Base-by-base conservation (phyloP, 2,113 vertebrate species). In the Nothocercus julius region DNA sequence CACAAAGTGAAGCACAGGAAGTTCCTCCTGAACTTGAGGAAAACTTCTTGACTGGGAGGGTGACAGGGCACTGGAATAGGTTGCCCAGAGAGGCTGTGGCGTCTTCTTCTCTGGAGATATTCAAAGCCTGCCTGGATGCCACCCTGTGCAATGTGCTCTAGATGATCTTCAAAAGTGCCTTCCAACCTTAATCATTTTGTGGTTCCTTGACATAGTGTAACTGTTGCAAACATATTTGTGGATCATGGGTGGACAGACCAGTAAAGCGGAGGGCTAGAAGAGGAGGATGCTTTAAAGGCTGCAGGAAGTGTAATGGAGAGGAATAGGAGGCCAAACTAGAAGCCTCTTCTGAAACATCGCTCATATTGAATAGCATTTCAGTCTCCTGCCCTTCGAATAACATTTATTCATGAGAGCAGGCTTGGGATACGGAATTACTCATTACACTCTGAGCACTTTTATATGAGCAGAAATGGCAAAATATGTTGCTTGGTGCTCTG, bases 381-480 rank as follows among this genome's bases (percentile, higher is more conserved):
- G 13, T 21, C 38, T 81, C 47, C 2, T 62, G 32, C 8, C 51
- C 45, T 38, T 76, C 14, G 36, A 36, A 21, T 7, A 44, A 17
- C 68, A 16, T 58, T 83, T 40, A 30, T 36, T 68, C 20, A 63
- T 51, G 27, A 49, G 36, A 51, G 25, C 36, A 40, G 5, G 28
- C 25, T 24, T 7, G 0, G 0, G 34, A 4, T 42, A 28, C 0
- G 0, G 36, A 38, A 51, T 20, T 15, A 11, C 27, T 81, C 42
- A 45, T 47, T 21, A 72, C 17, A 56, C 7, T 36, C 28, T 64
- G 28, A 54, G 20, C 13, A 36, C 4, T 34, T 84, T 40, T 18
- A 16, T 13, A 32, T 9, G 30, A 0, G 5, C 32, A n/a, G 3
- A 61, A 63, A 30, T 10, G 20, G 16, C 42, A 94, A 70, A 74